phyloP scores from a whole-genome alignment of 2,888 invertebrate species.

The Julus scandinavius region DNA sequence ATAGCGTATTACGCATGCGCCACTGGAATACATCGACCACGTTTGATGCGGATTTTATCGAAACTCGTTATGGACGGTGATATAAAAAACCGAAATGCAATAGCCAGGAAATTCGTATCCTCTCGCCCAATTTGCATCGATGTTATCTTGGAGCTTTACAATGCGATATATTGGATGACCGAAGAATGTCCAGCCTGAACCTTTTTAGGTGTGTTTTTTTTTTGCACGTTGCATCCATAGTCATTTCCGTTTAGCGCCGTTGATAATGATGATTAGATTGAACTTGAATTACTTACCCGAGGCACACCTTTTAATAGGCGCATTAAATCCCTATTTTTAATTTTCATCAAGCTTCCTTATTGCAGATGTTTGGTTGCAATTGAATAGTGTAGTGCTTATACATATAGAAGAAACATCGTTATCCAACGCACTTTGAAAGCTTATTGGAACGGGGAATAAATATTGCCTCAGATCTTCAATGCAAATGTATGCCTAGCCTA shows the following conservation, averaged over 20 bases:
- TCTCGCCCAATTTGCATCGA: conserved; percentile 13
- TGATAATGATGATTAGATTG: neutral
- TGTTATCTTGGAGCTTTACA: neutral
- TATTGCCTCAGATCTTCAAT: conserved; percentile 25
- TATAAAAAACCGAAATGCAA: neutral
- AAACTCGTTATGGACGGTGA: neutral
- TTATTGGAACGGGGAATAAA: neutral
- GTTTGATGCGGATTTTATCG: neutral
- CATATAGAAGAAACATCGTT: neutral
- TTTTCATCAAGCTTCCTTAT: neutral
- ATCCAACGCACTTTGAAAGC: neutral
- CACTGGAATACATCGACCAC: neutral
- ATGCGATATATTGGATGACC: neutral
- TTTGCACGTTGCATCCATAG: neutral
- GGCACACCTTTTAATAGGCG: neutral
- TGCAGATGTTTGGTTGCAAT: neutral
- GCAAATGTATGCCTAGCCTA: neutral
- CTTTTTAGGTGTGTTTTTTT: neutral
- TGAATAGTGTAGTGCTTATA: neutral
- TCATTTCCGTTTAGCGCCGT: neutral
- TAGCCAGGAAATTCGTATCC: conserved; percentile 19
- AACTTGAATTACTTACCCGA: neutral
- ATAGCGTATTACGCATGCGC: neutral
- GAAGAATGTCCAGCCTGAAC: conserved; percentile 7
- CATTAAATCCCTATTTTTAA: neutral